Base-by-base conservation (phyloP, 2,113 vertebrate genomes). In the Cardinalis cardinalis region DNA sequence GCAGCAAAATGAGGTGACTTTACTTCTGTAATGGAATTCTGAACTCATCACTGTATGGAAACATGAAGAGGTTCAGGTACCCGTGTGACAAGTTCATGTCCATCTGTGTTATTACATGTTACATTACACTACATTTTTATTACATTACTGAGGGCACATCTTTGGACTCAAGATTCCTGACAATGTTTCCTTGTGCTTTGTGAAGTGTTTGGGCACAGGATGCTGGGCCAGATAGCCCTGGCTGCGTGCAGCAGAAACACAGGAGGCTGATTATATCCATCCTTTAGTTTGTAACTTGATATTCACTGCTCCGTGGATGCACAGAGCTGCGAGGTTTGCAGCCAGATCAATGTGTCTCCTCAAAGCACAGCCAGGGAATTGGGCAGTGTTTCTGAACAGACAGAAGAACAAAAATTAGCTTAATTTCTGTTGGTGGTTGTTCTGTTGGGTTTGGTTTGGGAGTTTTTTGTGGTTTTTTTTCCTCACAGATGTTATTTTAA, bases 231-330 rank as follows among this genome's bases (percentile, higher is more conserved):
- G 71, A 51, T 5, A 40, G 65, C 48, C 46, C 65, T 83, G 44
- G 46, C 52, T 48, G n/a, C 2, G 1, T n/a, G 1, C 55, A 26
- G 63, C 1, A 1, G 70, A 55, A 92, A 76, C 70, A 76, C 81
- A 55, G 90, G 29, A 43, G 80, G 53, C 84, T 70, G 63, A 78
- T 87, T 90, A 44, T 78, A 56, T 84, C 65, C 89, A 78, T 82
- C 63, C 87, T 44, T 34, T 19, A 4, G 38, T 89, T 90, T 69
- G 87, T 58, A 95, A 93, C 66, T 61, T 76, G 88, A 89, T 92
- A 76, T 38, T 84, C 74, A 4, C 29, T 49, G 40, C 41, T 71
- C 77, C 24, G 0, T 29, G 82, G 59, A 5, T 49, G 60, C 79
- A 44, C n/a, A 24, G 88, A 64, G 78, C 55, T 16, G 58, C 76